Percentiles rank a stretch among this genome's conserved stretches.
These are phyloP conservation scores for Aphelenchoides besseyi DNA, from an alignment of 1,140 invertebrate genomes.

Conservation along the genomic window DNA sequence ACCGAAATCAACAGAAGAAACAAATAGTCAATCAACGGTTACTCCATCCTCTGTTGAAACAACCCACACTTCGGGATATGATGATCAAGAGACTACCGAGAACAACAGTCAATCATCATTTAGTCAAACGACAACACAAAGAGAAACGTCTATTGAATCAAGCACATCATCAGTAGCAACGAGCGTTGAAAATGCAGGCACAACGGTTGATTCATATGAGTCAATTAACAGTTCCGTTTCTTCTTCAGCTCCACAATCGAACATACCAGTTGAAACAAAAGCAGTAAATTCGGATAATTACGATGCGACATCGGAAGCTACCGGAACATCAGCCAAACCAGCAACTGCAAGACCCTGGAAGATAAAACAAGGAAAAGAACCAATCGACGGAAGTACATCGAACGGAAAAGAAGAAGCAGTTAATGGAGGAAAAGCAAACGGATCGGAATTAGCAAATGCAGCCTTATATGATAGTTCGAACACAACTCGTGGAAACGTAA, in stretches of 20 bases:
- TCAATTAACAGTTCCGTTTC: not conserved
- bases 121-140: too few relatives aligned
- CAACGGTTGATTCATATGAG: too few relatives aligned
- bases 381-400: constrained; percentile 12
- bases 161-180: too few relatives aligned
- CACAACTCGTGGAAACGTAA: too few relatives aligned
- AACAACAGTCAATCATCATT: too few relatives aligned
- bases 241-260: not conserved
- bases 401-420: not conserved
- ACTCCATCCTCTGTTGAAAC: not conserved
- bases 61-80: not conserved
- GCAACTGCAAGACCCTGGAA: not conserved
- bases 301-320: not conserved
- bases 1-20: not conserved
- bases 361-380: not conserved
- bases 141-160: too few relatives aligned
- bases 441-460: too few relatives aligned
- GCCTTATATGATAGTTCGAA: too few relatives aligned
- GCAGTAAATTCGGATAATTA: not conserved
- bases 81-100: not conserved
- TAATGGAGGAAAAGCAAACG: not conserved
- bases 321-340: not conserved
- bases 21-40: not conserved
- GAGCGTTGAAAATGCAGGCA: too few relatives aligned
- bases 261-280: not conserved